These are phyloP conservation scores for Amphiura filiformis DNA, from an alignment of 35 echinoderm and acorn worm species.

Conservation along the genomic window DNA sequence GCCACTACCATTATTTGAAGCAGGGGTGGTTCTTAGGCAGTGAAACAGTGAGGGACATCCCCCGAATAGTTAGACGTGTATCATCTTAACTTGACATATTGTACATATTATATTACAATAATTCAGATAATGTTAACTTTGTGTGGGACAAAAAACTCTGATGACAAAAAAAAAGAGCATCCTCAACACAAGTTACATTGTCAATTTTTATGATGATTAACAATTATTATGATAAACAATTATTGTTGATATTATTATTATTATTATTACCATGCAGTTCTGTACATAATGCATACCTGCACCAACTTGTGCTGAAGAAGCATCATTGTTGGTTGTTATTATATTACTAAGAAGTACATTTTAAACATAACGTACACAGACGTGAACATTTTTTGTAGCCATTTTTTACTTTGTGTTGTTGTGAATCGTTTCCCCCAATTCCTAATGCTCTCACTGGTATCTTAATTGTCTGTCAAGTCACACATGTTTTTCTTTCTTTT, in stretches of 20 bases:
- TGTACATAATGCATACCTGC: background rate
- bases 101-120: conserved; percentile 1
- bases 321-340: background rate
- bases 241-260: background rate
- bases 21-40: conserved; percentile 5
- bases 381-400: conserved; percentile 3
- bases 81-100: background rate
- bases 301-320: background rate
- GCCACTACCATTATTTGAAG: conserved; percentile 2
- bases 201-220: conserved; percentile 2
- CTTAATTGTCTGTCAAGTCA: background rate
- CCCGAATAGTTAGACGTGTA: background rate
- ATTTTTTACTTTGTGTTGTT: conserved; percentile 12
- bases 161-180: background rate
- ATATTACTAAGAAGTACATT: conserved; percentile 12
- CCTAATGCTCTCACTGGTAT: background rate
- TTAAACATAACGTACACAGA: background rate
- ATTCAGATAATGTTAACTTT: background rate
- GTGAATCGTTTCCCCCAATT: background rate
- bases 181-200: background rate
- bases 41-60: conserved; percentile 1
- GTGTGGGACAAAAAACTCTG: background rate
- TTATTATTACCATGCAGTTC: background rate
- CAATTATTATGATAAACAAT: background rate
- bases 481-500: background rate